Conservation (phyloP, 2,797 vertebrate genomes). For the Scyliorhinus canicula region DNA sequence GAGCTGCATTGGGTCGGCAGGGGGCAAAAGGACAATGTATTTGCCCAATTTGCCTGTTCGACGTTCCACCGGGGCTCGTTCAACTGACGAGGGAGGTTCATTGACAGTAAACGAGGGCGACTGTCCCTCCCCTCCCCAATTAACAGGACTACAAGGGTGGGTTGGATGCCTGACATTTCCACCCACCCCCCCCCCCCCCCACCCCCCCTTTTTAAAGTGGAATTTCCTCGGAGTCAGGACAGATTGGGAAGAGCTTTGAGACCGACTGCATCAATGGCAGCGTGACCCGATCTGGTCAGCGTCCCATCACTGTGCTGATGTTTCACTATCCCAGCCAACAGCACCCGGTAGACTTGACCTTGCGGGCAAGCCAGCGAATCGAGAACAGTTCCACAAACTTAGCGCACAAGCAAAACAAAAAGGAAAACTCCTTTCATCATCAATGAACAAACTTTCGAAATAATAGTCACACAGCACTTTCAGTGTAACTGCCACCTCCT, state of each 20-base stretch:
- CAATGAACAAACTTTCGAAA: neutral
- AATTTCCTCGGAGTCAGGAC: neutral
- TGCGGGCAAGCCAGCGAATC: neutral
- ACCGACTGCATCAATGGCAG: neutral
- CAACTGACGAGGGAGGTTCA: neutral
- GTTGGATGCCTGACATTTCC: too few relatives aligned
- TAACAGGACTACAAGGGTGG: neutral
- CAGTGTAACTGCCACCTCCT: neutral
- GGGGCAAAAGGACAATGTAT: neutral
- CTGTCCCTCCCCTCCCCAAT: neutral
- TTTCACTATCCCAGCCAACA: neutral
- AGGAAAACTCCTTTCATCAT: too few relatives aligned
- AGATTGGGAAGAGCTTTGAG: neutral
- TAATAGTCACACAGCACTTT: neutral
- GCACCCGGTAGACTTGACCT: neutral
- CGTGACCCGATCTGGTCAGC: neutral
- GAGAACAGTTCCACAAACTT: neutral
- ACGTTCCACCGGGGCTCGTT: neutral
- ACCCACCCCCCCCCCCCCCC: too few relatives aligned
- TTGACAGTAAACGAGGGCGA: rapidly evolving
- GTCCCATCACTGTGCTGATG: neutral
- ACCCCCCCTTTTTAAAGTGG: neutral
- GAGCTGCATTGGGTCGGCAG: neutral
- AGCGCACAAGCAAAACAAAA: neutral
- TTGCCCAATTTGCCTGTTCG: rapidly evolving